Conservation (phyloP, 2,113 vertebrate genomes). For the Aptenodytes forsteri region DNA sequence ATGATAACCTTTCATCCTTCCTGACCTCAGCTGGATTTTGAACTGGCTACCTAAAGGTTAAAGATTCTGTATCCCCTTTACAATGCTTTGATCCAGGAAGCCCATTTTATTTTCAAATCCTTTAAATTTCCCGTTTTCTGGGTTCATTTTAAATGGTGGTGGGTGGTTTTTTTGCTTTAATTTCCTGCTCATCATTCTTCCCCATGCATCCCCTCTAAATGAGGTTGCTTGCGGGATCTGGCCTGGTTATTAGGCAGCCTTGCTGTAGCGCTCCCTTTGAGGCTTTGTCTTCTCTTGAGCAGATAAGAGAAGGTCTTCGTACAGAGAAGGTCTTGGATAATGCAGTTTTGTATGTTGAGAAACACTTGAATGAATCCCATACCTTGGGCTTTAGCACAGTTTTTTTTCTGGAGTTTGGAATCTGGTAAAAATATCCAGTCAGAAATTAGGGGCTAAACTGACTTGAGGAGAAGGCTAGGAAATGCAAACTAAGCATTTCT, state of each 20-base stretch:
- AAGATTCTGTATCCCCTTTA: slow-evolving; percentile 17
- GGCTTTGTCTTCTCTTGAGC: neutral
- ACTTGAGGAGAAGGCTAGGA: neutral
- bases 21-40: slow-evolving; percentile 48
- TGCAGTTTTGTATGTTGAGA: neutral
- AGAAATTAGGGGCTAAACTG: neutral
- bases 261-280: neutral
- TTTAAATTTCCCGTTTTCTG: slow-evolving; percentile 43
- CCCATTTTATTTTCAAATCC: slow-evolving; percentile 31
- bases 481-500: neutral
- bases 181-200: slow-evolving; percentile 17
- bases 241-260: neutral
- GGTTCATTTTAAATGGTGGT: slow-evolving; percentile 8
- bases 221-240: neutral
- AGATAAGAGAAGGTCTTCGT: neutral
- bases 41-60: slow-evolving; percentile 48
- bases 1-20: slow-evolving; percentile 50
- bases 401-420: neutral
- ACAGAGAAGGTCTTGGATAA: neutral
- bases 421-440: neutral
- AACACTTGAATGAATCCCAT: neutral
- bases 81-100: slow-evolving; percentile 38
- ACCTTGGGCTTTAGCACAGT: neutral
- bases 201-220: neutral
- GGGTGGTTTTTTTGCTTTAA: slow-evolving; percentile 1